Base-by-base conservation (phyloP, 2,888 invertebrate species). In the Abscondita cerata region DNA sequence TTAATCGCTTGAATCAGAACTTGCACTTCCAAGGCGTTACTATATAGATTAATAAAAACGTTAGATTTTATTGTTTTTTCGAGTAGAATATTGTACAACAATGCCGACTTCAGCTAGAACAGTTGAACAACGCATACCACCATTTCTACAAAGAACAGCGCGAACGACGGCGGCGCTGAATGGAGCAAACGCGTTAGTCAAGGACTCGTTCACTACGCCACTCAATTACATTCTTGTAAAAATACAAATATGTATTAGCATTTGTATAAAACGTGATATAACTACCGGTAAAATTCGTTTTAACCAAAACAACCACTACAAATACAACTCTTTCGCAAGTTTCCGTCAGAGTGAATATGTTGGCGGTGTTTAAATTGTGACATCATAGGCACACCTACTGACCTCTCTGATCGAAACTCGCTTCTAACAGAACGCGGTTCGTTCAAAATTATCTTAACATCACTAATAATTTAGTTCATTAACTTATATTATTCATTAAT, bases 61-160 rank as follows among this genome's bases (percentile, higher is more conserved):
- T 47, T 31, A 33, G 62, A 55, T 59, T 56, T 51, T 44, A 58
- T 38, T 44, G 48, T 67, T 73, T 73, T 72, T 70, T 65, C 62
- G 66, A 68, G 72, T 71, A 73, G 74, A 76, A 75, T 75, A 73
- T 72, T 72, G 71, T 75, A 78, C 80, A 80, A 80, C 79, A 80
- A 80, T 80, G 80, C 80, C 80, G 80, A 78, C 80, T 72, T 73
- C 70, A 70, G 71, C 73, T 75, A 72, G 76, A 78, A 78, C 78
- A 76, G 75, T 72, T 73, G 77, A 78, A 79, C 78, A 76, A 77
- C 78, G 78, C 76, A 78, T 76, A 74, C 62, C 50, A 70, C 70
- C 70, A 70, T 73, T 76, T 73, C 75, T 67, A 56, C 58, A 57
- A 51, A 20, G 54, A 56, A 59, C 62, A 60, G 63, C 64, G 67